phyloP scores from a whole-genome alignment of 1,140 invertebrate species.

The Plectus sambesii region DNA sequence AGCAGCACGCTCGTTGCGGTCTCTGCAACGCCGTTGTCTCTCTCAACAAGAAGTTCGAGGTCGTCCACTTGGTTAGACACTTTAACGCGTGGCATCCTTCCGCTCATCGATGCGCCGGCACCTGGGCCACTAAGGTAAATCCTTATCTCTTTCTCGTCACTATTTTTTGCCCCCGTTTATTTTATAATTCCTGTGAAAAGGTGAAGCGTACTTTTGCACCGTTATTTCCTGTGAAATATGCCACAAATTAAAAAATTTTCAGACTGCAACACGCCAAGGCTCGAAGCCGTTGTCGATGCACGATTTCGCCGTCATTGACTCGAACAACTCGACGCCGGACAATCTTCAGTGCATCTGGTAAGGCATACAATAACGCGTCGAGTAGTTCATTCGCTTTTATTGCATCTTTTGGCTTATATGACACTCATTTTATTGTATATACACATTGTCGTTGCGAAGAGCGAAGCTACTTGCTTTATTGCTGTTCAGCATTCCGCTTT shows the following conservation, averaged over 20 bases:
- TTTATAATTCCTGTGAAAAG: neutral
- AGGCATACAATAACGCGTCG: too few species aligned
- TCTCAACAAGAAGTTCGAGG: conserved; percentile 44
- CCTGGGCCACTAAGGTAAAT: conserved; percentile 21
- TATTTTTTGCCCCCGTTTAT: too few species aligned
- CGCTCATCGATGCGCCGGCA: conserved; percentile 39
- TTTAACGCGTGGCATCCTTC: conserved; percentile 45
- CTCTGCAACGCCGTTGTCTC: conserved; percentile 39
- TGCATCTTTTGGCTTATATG: too few species aligned
- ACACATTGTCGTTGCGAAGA: too few species aligned
- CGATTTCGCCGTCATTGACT: conserved; percentile 44
- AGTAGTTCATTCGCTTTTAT: too few species aligned
- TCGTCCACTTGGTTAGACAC: conserved; percentile 43
- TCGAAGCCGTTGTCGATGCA: conserved; percentile 25
- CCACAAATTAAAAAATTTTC: conserved; percentile 2
- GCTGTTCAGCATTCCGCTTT: too few species aligned
- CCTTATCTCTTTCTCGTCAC: neutral
- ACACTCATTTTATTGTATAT: too few species aligned
- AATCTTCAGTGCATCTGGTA: conserved; percentile 45
- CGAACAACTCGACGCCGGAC: conserved; percentile 26
- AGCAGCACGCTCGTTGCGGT: conserved; percentile 41
- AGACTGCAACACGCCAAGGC: conserved; percentile 8
- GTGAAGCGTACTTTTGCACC: neutral
- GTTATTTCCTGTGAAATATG: neutral
- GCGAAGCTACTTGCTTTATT: too few species aligned